These are phyloP conservation scores for sheep (Ovis aries) DNA, from an alignment of 2,113 vertebrate species.

Conservation along the genomic window DNA sequence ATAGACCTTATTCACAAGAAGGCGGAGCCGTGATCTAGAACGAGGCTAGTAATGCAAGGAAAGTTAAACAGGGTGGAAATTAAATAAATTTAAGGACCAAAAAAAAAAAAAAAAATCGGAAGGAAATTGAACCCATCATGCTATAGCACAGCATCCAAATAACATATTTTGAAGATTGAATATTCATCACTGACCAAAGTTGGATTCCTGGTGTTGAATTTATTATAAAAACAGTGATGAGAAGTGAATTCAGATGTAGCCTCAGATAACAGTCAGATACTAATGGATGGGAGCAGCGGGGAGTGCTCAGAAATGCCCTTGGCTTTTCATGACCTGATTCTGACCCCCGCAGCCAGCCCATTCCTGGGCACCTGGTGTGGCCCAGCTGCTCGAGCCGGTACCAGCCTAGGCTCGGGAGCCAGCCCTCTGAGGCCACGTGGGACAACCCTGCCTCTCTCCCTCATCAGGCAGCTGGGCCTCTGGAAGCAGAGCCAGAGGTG, in stretches of 20 bases:
- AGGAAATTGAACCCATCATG: slow-evolving; percentile 29
- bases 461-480: background rate
- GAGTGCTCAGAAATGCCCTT: background rate
- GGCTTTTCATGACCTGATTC: background rate
- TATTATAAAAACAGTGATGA: background rate
- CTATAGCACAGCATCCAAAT: slow-evolving; percentile 11
- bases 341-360: background rate
- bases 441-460: background rate
- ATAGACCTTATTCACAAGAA: slow-evolving; percentile 61
- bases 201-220: background rate
- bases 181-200: background rate
- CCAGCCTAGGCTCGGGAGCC: background rate
- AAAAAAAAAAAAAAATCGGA: background rate
- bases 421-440: background rate
- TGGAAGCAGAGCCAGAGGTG: background rate
- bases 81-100: slow-evolving; percentile 60
- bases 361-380: background rate
- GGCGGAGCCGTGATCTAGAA: slow-evolving; percentile 47
- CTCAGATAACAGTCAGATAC: background rate
- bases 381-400: background rate
- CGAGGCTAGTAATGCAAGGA: slow-evolving; percentile 43
- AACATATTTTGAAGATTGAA: background rate
- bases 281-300: too few species aligned
- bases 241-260: background rate
- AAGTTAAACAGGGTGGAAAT: slow-evolving; percentile 64